Conservation (phyloP, 2,888 invertebrate species). For the Temnothorax ravouxi region DNA sequence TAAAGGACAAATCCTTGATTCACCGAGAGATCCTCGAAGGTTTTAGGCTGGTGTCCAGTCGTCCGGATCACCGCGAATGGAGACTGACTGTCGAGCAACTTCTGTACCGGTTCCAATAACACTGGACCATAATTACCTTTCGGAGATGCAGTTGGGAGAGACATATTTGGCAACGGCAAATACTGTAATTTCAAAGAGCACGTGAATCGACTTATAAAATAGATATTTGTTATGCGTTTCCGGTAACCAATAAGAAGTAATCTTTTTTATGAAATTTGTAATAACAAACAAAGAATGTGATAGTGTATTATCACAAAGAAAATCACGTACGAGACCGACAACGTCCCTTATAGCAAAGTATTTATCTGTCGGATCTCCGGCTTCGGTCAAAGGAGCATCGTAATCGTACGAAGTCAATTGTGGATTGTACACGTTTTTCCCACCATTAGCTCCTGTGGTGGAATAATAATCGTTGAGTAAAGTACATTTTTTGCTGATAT, state of each 20-base stretch:
- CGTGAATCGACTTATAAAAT: not conserved
- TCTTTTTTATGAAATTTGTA: not conserved
- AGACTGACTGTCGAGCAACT: constrained; percentile 81
- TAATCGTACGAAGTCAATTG: constrained; percentile 96
- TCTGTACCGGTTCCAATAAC: constrained; percentile 87
- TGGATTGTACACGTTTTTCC: constrained; percentile 87
- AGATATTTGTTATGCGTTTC: not conserved
- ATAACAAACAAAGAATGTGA: not conserved
- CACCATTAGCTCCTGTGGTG: constrained; percentile 85
- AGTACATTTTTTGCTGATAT: not conserved
- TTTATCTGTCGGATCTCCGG: constrained; percentile 95
- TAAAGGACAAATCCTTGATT: constrained; percentile 87
- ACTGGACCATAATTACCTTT: constrained; percentile 91
- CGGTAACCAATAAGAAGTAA: not conserved
- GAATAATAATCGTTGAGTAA: constrained; percentile 12
- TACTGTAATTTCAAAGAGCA: constrained; percentile 87
- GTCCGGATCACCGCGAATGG: constrained; percentile 78
- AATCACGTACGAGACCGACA: constrained; percentile 86
- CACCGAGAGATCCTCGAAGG: constrained; percentile 87
- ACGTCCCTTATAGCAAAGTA: constrained; percentile 91
- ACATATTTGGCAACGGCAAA: constrained; percentile 87
- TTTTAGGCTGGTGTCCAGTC: constrained; percentile 36
- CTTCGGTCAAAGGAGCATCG: constrained; percentile 95
- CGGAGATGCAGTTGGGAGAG: constrained; percentile 87
- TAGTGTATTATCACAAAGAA: not conserved